A percentile compares a stretch with the other conserved stretches of the same genome.
These are phyloP conservation scores for Lasaia peninsularis DNA, from an alignment of 1,140 invertebrate species.

Conservation along the genomic window DNA sequence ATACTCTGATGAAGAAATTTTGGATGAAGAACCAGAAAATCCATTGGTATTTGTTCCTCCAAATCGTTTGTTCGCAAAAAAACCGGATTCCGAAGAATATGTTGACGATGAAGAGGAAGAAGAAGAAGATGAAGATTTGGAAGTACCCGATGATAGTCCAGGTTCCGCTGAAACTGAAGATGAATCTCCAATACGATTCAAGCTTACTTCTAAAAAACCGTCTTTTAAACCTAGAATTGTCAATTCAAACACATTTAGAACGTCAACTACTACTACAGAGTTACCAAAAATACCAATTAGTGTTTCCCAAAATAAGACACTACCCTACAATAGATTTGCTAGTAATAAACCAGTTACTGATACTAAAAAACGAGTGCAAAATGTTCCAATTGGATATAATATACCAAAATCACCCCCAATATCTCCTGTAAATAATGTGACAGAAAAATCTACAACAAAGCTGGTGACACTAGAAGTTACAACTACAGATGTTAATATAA, in stretches of 20 bases:
- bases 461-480: not conserved
- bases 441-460: constrained; percentile 10
- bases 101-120: constrained; percentile 56
- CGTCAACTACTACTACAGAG: constrained; percentile 58
- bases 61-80: constrained; percentile 63
- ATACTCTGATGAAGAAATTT: constrained; percentile 69
- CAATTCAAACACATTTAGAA: constrained; percentile 67
- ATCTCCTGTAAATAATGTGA: constrained; percentile 7
- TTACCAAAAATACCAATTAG: constrained; percentile 39
- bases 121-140: constrained; percentile 43
- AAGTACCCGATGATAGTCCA: constrained; percentile 32
- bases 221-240: constrained; percentile 54
- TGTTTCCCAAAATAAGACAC: constrained; percentile 51
- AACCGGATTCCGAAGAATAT: constrained; percentile 53
- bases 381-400: constrained; percentile 59
- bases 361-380: constrained; percentile 64
- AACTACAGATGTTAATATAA: constrained; percentile 3
- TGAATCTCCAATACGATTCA: constrained; percentile 32
- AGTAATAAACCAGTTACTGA: constrained; percentile 48
- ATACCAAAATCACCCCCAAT: constrained; percentile 26
- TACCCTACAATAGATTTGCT: constrained; percentile 44
- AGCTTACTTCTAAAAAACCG: constrained; percentile 45
- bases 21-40: constrained; percentile 71
- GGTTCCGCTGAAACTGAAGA: constrained; percentile 50
- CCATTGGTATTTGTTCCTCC: constrained; percentile 69